Conservation (phyloP, 1,140 invertebrate species). For the Rhopalosiphum padi region DNA sequence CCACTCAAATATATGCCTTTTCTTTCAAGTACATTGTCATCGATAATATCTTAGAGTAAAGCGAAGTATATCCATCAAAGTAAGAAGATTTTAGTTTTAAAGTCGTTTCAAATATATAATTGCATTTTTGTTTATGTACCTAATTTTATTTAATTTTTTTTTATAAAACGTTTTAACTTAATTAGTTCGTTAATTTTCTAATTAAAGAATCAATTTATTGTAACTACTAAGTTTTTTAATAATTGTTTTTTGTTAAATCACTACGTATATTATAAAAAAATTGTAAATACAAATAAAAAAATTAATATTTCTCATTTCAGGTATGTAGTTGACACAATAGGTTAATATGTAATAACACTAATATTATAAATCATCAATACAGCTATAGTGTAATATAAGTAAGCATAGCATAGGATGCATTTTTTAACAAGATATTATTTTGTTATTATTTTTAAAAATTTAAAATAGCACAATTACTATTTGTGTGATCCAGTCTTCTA, state of each 20-base stretch:
- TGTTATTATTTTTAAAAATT: no score
- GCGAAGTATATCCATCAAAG: neutral
- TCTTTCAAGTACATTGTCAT: neutral
- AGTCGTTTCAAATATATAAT: neutral
- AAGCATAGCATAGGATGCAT: no score
- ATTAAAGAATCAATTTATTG: neutral
- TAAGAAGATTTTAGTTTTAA: neutral
- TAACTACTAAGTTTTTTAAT: neutral
- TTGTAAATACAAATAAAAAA: neutral
- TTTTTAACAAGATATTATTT: no score
- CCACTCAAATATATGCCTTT: neutral
- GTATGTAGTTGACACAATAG: neutral
- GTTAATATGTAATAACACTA: no score
- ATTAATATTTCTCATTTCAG: neutral
- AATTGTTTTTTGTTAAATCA: no score
- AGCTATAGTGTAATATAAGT: no score
- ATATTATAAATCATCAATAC: no score
- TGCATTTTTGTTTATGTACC: neutral
- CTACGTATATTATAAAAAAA: neutral
- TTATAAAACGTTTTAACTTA: neutral
- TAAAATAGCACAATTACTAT: no score
- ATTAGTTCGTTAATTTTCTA: neutral
- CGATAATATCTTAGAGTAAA: neutral
- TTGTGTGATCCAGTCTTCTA: no score
- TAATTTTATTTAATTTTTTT: neutral